These are phyloP conservation scores for Taxidea taxus DNA, from an alignment of 2,113 vertebrate genomes.

Conservation along the genomic window DNA sequence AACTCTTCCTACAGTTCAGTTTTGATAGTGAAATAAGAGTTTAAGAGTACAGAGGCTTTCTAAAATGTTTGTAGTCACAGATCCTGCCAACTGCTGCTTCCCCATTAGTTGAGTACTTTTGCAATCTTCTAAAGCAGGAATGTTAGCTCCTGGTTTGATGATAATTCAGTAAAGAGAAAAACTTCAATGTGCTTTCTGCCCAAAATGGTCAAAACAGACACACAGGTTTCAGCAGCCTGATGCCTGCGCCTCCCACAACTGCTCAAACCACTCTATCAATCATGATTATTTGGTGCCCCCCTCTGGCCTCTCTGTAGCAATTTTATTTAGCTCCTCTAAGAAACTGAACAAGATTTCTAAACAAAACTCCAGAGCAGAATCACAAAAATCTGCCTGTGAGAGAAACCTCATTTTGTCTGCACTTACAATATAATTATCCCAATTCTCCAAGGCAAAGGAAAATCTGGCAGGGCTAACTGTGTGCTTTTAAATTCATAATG, in stretches of 20 bases:
- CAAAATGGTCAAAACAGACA: conserved; percentile 10
- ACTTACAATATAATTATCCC: conserved; percentile 26
- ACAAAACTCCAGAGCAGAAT: not conserved
- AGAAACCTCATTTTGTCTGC: conserved; percentile 14
- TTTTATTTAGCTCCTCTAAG: not conserved
- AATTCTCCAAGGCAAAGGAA: conserved; percentile 48
- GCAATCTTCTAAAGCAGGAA: not conserved
- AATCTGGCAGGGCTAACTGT: not conserved
- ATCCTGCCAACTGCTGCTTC: not conserved
- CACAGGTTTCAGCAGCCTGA: not conserved
- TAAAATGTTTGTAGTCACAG: not conserved
- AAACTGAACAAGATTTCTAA: conserved; percentile 15
- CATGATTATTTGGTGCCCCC: conserved; percentile 70
- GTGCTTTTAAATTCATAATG: conserved; percentile 39
- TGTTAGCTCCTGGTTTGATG: not conserved
- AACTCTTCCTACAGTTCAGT: not conserved
- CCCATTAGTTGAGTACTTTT: not conserved
- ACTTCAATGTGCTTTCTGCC: conserved; percentile 22
- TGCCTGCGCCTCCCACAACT: not conserved
- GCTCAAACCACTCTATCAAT: conserved; percentile 44
- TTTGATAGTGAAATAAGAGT: not conserved
- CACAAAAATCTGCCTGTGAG: conserved; percentile 31
- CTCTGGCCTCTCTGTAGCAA: conserved; percentile 54
- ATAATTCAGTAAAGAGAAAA: not conserved
- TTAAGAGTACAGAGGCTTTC: not conserved